These are phyloP conservation scores for Onychorhynchus coronatus DNA, from an alignment of 2,113 vertebrate genomes.

Conservation along the genomic window DNA sequence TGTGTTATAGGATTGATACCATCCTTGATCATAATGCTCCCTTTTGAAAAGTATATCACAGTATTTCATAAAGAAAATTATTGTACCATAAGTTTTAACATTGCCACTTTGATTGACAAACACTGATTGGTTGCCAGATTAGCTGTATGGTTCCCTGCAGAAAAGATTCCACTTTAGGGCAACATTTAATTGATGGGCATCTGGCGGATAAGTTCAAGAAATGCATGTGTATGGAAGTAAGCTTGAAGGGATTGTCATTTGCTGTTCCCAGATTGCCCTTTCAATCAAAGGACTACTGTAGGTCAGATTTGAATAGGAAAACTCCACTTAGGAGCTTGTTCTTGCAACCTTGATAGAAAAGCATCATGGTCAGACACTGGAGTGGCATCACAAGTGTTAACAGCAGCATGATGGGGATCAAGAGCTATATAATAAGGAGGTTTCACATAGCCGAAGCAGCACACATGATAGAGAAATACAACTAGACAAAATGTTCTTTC, in stretches of 20 bases:
- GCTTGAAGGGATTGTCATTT: neutral
- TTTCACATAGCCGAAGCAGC: neutral
- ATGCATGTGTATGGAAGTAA: neutral
- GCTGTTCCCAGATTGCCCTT: neutral
- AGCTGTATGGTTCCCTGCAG: neutral
- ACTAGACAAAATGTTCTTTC: neutral
- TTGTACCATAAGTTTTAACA: neutral
- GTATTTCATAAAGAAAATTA: neutral
- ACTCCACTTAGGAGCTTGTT: neutral
- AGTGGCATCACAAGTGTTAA: neutral
- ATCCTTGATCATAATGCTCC: neutral
- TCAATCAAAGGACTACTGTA: neutral
- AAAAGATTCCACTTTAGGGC: neutral
- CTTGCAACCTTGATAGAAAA: neutral
- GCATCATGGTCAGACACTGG: neutral
- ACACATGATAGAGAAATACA: neutral
- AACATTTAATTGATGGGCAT: neutral
- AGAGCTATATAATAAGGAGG: neutral
- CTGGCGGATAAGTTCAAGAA: neutral
- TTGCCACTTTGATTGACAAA: neutral
- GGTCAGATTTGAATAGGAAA: neutral
- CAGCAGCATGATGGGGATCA: neutral
- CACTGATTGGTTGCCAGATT: neutral
- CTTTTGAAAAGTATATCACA: neutral
- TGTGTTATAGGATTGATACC: neutral